Percentiles rank a stretch among this genome's conserved stretches.
Conservation (phyloP, 2,113 vertebrate genomes). For the Corythornis vintsioides region DNA sequence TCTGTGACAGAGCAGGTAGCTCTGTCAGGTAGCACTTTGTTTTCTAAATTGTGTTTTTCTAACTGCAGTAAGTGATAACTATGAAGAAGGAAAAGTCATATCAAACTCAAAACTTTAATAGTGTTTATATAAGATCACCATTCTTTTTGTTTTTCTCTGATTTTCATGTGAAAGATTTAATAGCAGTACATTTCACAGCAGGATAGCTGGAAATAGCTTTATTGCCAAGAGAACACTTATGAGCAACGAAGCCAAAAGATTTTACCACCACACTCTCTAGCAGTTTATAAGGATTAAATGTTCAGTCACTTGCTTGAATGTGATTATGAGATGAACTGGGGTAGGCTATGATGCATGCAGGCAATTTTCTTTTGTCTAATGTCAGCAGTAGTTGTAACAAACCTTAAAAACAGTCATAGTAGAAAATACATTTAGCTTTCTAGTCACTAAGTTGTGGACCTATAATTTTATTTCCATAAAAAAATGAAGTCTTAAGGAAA, state of each 20-base stretch:
- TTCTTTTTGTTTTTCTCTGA: neutral
- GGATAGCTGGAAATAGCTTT: neutral
- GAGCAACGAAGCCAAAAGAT: slow-evolving; percentile 36
- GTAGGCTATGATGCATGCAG: neutral
- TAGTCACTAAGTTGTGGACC: neutral
- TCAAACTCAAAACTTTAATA: neutral
- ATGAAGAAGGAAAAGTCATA: neutral
- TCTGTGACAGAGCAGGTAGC: neutral
- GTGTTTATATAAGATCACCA: rapidly evolving
- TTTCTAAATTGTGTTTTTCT: neutral
- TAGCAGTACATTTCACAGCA: slow-evolving; percentile 10
- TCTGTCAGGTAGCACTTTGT: neutral
- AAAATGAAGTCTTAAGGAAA: neutral
- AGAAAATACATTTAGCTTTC: neutral
- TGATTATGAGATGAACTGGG: neutral
- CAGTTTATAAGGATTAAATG: slow-evolving; percentile 18
- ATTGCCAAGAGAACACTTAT: neutral
- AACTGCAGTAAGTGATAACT: neutral
- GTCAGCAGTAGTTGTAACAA: neutral
- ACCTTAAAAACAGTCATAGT: neutral
- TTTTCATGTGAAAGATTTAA: neutral
- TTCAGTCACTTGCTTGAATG: neutral
- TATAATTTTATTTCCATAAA: neutral
- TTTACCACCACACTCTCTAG: neutral
- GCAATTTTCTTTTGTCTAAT: slow-evolving; percentile 6